Evolutionary conservation across 2,888 invertebrate species (phyloP).

Genomic region (Erebia aethiops): DNA sequence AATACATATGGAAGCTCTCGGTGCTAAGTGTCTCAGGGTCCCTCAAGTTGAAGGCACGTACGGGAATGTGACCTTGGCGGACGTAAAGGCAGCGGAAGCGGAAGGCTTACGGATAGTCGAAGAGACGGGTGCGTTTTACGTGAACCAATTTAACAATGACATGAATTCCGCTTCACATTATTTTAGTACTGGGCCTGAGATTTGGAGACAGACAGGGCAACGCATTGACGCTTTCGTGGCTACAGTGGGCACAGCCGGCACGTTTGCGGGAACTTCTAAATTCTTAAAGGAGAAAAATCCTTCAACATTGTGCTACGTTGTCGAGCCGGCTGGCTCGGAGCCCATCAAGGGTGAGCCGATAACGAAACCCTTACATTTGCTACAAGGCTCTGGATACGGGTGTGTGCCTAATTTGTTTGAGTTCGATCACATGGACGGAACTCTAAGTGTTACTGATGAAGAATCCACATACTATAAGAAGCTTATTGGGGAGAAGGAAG

Average conservation of each 20-base stretch:
- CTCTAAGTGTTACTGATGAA: constrained; percentile 68
- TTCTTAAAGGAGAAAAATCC: constrained; percentile 72
- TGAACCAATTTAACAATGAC: constrained; percentile 70
- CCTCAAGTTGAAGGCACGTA: constrained; percentile 76
- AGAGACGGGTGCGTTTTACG: constrained; percentile 66
- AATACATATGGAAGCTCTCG: constrained; percentile 76
- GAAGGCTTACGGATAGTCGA: constrained; percentile 60
- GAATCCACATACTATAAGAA: constrained; percentile 65
- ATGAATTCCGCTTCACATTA: constrained; percentile 68
- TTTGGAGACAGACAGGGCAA: constrained; percentile 74
- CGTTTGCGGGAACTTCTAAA: constrained; percentile 66
- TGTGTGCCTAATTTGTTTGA: constrained; percentile 69
- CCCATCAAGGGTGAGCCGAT: constrained; percentile 68
- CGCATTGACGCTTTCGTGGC: constrained; percentile 71
- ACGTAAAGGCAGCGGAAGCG: constrained; percentile 67
- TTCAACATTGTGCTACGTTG: constrained; percentile 62
- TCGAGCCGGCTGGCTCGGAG: constrained; percentile 72
- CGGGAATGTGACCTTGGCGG: constrained; percentile 70
- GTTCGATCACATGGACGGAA: constrained; percentile 68
- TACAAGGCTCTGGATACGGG: constrained; percentile 76
- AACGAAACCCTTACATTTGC: constrained; percentile 71
- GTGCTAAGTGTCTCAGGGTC: constrained; percentile 68
- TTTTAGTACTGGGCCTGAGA: constrained; percentile 72
- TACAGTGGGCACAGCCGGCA: constrained; percentile 72
- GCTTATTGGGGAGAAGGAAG: constrained; percentile 69